Evolutionary conservation across 1,140 invertebrate genomes (phyloP).

Genomic region (Lordiphosa collinella): DNA sequence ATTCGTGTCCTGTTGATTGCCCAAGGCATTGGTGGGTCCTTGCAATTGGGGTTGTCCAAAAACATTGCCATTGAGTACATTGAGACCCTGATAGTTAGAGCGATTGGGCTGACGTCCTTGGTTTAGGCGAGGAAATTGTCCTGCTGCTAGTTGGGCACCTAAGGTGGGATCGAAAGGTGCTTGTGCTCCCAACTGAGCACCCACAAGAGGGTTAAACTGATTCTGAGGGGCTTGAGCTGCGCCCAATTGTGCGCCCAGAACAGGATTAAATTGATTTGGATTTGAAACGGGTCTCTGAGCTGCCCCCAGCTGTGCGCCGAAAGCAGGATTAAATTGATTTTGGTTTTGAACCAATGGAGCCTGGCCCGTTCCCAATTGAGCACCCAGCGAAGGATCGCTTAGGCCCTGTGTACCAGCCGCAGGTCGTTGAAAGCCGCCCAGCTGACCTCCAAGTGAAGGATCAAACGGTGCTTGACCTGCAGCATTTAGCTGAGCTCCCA

Average conservation of each 20-base stretch:
- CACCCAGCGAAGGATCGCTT: slow-evolving; percentile 4
- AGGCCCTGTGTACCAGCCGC: slow-evolving; percentile 17
- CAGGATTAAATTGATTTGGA: slow-evolving; percentile 15
- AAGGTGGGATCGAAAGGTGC: slow-evolving; percentile 6
- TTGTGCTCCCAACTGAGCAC: slow-evolving; percentile 2
- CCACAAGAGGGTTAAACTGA: slow-evolving; percentile 15
- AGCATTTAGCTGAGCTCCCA: slow-evolving; percentile 8
- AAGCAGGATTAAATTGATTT: no score
- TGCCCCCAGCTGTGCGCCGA: neutral
- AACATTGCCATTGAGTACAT: slow-evolving; percentile 53
- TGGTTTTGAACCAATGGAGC: slow-evolving; percentile 12
- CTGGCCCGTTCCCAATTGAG: neutral
- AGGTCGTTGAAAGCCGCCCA: neutral
- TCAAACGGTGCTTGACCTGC: slow-evolving; percentile 30
- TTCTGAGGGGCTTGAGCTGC: slow-evolving; percentile 24
- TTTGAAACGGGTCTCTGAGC: neutral
- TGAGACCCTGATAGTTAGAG: slow-evolving; percentile 62
- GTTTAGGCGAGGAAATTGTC: slow-evolving; percentile 18
- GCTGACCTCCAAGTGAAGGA: slow-evolving; percentile 30
- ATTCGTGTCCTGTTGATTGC: slow-evolving; percentile 62
- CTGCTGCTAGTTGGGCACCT: slow-evolving; percentile 24
- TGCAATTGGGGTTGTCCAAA: slow-evolving; percentile 52
- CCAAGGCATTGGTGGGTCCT: slow-evolving; percentile 34
- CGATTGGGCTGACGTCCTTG: slow-evolving; percentile 43
- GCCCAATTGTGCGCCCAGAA: slow-evolving; percentile 15